A percentile compares a stretch with the other conserved stretches of the same genome.
Conservation (phyloP, 2,888 invertebrate species). For the Lepidocyrtoides sp. region DNA sequence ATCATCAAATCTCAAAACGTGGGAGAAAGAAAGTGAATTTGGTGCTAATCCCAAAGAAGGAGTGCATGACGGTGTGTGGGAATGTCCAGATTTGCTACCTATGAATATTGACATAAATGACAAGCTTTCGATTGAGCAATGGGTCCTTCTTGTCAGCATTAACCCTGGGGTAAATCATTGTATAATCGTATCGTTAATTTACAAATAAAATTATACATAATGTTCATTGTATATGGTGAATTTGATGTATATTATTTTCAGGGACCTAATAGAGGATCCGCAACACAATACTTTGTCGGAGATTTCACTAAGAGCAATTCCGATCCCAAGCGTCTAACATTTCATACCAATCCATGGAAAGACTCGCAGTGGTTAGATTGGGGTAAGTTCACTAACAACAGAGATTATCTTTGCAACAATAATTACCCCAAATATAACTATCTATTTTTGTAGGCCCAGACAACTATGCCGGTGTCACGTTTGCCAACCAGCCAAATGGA, state of each 20-base stretch:
- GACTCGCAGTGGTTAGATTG: slow-evolving; percentile 83
- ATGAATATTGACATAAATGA: slow-evolving; percentile 56
- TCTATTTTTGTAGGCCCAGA: slow-evolving; percentile 74
- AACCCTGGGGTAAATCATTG: slow-evolving; percentile 82
- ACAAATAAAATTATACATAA: too few species aligned
- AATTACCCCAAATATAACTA: too few species aligned
- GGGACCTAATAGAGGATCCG: slow-evolving; percentile 83
- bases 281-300: slow-evolving; percentile 84
- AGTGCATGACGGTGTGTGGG: slow-evolving; percentile 83
- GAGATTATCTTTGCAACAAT: neutral
- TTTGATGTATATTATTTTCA: too few species aligned
- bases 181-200: too few species aligned
- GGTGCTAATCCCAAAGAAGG: slow-evolving; percentile 76
- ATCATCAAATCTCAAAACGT: slow-evolving; percentile 77
- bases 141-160: slow-evolving; percentile 84
- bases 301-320: slow-evolving; percentile 75
- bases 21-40: slow-evolving; percentile 78
- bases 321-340: neutral
- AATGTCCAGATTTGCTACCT: slow-evolving; percentile 82
- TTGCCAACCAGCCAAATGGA: slow-evolving; percentile 75
- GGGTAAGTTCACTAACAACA: slow-evolving; percentile 70
- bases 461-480: slow-evolving; percentile 84
- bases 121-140: slow-evolving; percentile 53
- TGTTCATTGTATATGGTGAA: too few species aligned
- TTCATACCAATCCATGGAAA: slow-evolving; percentile 54